phyloP scores from a whole-genome alignment of 2,888 invertebrate genomes.

The Rhagophthalmus giganteus region DNA sequence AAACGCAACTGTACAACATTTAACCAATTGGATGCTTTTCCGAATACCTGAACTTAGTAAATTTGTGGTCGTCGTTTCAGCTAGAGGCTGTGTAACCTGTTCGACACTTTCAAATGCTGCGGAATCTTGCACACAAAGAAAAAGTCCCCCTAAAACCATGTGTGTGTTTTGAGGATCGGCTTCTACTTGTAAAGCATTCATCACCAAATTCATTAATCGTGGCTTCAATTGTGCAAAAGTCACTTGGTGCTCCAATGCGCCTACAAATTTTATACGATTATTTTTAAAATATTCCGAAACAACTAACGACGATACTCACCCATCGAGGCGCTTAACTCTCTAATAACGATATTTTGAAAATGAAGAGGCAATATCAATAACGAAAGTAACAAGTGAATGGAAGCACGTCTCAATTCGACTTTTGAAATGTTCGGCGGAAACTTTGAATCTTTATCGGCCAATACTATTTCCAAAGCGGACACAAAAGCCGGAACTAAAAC shows the following conservation, averaged over 20 bases:
- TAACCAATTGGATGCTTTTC: too few relatives aligned
- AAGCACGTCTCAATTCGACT: conserved; percentile 83
- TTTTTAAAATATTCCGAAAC: background rate
- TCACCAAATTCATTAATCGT: conserved; percentile 76
- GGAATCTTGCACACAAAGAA: conserved; percentile 78
- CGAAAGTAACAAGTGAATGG: conserved; percentile 88
- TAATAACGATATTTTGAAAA: conserved; percentile 76
- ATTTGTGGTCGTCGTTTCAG: conserved; percentile 62
- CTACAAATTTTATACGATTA: conserved; percentile 26
- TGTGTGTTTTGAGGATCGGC: conserved; percentile 85
- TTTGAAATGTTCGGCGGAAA: conserved; percentile 73
- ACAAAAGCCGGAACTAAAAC: conserved; percentile 89
- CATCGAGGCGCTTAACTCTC: conserved; percentile 66
- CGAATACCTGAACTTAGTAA: conserved; percentile 69
- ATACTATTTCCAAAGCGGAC: conserved; percentile 85
- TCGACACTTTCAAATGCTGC: conserved; percentile 75
- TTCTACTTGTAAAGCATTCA: conserved; percentile 82
- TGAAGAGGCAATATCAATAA: conserved; percentile 92
- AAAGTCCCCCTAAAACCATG: conserved; percentile 79
- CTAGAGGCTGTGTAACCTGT: conserved; percentile 61
- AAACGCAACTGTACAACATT: background rate
- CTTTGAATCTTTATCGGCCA: conserved; percentile 83
- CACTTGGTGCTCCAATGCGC: conserved; percentile 45
- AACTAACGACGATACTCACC: conserved; percentile 1
- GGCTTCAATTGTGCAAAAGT: conserved; percentile 74